These are phyloP conservation scores for Adoxophyes honmai DNA, from an alignment of 1,140 invertebrate genomes.

Conservation along the genomic window DNA sequence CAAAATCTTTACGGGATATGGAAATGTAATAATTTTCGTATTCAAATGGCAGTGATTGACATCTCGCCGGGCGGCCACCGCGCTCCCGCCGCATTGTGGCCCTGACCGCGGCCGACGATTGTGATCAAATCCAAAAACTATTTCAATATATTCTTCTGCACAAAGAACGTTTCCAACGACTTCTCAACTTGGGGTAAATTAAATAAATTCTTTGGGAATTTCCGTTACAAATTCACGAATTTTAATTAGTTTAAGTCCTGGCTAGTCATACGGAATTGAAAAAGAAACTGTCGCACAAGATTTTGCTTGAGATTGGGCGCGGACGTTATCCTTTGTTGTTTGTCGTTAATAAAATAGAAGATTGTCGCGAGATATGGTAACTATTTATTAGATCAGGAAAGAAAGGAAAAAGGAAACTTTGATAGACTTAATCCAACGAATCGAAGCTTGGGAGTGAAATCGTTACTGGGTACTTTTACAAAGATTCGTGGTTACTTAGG, in stretches of 20 bases:
- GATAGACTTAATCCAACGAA: too few species aligned
- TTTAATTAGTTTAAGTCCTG: conserved; percentile 14
- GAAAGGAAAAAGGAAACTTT: too few species aligned
- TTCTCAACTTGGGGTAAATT: conserved; percentile 15
- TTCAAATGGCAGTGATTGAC: conserved; percentile 72
- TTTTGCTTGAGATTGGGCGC: not conserved
- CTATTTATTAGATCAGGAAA: too few species aligned
- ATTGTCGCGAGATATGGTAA: too few species aligned
- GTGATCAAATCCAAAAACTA: conserved; percentile 53
- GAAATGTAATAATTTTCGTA: conserved; percentile 62
- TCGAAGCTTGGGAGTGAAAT: too few species aligned
- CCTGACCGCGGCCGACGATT: conserved; percentile 60
- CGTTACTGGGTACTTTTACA: too few species aligned
- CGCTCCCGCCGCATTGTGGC: conserved; percentile 49
- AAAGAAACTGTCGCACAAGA: not conserved
- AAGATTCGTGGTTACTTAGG: too few species aligned
- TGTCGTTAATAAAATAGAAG: too few species aligned
- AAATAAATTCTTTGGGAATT: conserved; percentile 28
- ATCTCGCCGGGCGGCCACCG: conserved; percentile 69
- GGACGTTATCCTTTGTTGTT: not conserved
- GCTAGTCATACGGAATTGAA: not conserved
- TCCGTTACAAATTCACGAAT: conserved; percentile 36
- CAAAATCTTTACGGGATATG: conserved; percentile 58
- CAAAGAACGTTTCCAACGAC: conserved; percentile 25
- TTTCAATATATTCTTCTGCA: conserved; percentile 35